Base-by-base conservation (phyloP, 2,113 vertebrate species). In the Siniperca chuatsi region DNA sequence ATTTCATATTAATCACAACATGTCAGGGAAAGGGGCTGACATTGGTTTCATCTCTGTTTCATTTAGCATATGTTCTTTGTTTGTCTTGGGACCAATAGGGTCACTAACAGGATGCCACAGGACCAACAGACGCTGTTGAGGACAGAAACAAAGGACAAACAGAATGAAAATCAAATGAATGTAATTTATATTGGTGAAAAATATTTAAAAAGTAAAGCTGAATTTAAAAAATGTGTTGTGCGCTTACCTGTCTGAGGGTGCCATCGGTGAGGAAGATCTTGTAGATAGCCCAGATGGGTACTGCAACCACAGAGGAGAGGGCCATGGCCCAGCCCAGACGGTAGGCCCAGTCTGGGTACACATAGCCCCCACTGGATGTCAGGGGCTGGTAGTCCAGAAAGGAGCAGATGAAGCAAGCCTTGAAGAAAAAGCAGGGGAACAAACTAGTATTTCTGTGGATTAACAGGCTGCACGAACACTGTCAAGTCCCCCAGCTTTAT, bases 291-390 rank as follows among this genome's bases (percentile, higher is more conserved):
- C 78, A 92, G 15, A 91, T 58, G 16, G 94, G 93, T 18, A 90
- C 48, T 57, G 79, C 7, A 35, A 91, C 12, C 9, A 92, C 70
- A n/a, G 88, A 91, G 61, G 91, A 91, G 0, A 92, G 60, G 16
- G 90, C 75, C 16, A 94, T 79, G 67, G 68, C 33, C 88, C 84
- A 93, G 57, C 92, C 93, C 21, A 94, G 64, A n/a, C 13, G 1
- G 54, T 93, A 89, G 2, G 88, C 83, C 92, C 93, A 95, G 61
- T 42, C 35, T 21, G 93, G 93, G 78, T 87, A 94, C 61, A 72
- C 54, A 23, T 90, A 61, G 35, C 65, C 76, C 1, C 20, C 58
- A 1, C 75, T 92, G 76, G 44, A 92, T 6, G 42, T 92, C 73
- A 95, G 86, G n/a, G 92, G 84, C 44, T 89, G 55, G 71, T 88